phyloP scores from a whole-genome alignment of 1,140 invertebrate species.

The Zaprionus ghesquierei region DNA sequence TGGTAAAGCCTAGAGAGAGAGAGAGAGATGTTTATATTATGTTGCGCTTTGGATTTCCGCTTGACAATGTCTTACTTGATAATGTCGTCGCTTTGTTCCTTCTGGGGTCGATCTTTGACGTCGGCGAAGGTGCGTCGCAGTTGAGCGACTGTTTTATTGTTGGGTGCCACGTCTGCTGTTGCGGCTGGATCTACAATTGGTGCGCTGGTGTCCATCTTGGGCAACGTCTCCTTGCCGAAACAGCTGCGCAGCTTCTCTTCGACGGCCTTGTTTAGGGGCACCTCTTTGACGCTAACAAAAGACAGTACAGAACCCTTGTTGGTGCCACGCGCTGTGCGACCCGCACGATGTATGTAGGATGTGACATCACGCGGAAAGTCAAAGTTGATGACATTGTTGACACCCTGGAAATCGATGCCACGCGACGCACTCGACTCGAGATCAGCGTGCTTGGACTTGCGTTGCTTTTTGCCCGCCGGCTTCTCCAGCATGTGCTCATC shows the following conservation, averaged over 20 bases:
- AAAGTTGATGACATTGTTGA: conserved; percentile 99
- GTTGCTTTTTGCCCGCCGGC: conserved; percentile 29
- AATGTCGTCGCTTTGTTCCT: conserved; percentile 58
- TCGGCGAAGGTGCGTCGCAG: conserved; percentile 86
- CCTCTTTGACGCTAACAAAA: conserved; percentile 94
- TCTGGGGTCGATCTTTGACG: not conserved
- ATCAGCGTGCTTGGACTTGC: conserved; percentile 87
- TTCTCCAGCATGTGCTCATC: conserved; percentile 93
- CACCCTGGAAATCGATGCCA: conserved; percentile 98
- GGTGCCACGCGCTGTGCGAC: conserved; percentile 95
- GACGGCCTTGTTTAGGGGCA: conserved; percentile 89
- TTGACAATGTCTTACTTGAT: conserved; percentile 82
- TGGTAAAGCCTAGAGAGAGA: conserved; percentile 90
- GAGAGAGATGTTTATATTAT: not conserved
- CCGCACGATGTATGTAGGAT: conserved; percentile 97
- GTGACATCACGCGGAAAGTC: conserved; percentile 95
- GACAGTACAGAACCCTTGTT: conserved; percentile 97
- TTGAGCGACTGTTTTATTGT: conserved; percentile 90
- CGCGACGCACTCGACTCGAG: conserved; percentile 97
- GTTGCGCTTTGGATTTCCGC: not conserved
- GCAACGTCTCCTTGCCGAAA: conserved; percentile 79
- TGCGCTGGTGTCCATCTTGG: not conserved
- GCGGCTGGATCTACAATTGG: not conserved
- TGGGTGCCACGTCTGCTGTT: conserved; percentile 85
- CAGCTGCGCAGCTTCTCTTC: conserved; percentile 88